These are phyloP conservation scores for Lutjanus campechanus DNA, from an alignment of 2,797 vertebrate genomes.

Conservation along the genomic window DNA sequence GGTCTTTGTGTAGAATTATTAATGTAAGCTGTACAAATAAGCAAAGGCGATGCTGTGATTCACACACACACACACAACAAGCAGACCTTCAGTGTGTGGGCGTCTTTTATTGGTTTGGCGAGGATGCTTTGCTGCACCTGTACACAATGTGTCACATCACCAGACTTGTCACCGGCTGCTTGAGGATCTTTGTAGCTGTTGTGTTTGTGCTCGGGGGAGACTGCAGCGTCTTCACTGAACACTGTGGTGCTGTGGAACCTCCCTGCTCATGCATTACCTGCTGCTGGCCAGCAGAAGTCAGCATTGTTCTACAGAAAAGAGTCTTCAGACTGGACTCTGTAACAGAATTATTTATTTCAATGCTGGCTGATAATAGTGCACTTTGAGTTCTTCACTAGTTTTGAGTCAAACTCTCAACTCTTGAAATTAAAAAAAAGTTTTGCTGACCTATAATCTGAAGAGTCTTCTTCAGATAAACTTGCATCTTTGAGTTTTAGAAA, in stretches of 20 bases:
- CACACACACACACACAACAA: constrained; percentile 3
- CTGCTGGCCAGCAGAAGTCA: constrained; percentile 64
- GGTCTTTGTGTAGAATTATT: constrained; percentile 31
- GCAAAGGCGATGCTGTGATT: neutral
- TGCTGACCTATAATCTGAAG: too few species aligned
- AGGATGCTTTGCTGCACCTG: neutral
- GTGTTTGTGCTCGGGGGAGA: neutral
- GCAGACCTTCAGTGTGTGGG: neutral
- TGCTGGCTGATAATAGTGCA: neutral
- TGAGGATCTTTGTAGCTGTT: constrained; percentile 16
- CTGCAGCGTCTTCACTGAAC: neutral
- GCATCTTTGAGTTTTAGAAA: too few species aligned
- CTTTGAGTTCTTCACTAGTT: neutral
- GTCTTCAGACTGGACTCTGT: neutral
- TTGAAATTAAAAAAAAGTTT: too few species aligned
- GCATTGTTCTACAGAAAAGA: constrained; percentile 42
- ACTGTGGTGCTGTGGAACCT: neutral
- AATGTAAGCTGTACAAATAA: constrained; percentile 33
- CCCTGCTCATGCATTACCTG: constrained; percentile 35
- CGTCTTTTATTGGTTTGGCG: neutral
- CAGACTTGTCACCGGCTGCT: neutral
- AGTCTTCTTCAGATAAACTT: too few species aligned
- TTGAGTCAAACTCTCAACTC: too few species aligned
- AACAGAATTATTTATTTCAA: neutral
- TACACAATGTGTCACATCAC: neutral